Evolutionary conservation across 2,113 vertebrate genomes (phyloP), one percentile per base, ranked within the genome.

Genomic region (Brachyistius frenatus): DNA sequence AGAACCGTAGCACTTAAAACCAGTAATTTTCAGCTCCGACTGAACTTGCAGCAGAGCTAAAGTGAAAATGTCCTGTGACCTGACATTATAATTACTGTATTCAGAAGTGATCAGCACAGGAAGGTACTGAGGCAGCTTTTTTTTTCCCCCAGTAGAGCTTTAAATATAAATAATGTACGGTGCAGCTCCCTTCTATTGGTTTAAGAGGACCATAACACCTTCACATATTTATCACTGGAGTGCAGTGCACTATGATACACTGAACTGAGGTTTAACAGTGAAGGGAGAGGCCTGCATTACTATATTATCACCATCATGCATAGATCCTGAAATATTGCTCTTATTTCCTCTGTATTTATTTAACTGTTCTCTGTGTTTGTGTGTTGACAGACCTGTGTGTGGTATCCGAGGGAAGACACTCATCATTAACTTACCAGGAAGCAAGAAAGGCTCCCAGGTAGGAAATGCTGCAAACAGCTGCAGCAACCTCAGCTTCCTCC

Each of bases 381-480:
- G 44, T 61, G 35, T 73, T 93, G 93, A 65, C 93, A 99, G 98
- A 92, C 98, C 98, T 76, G 98, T 99, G 60, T 99, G 98, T 93
- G 98, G 98, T 87, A 99, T 99, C 89, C 95, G 98, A 93, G 98
- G 98, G 57, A 99, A 99, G 94, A 99, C 98, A 70, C 97, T 99
- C 83, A 99, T 99, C 94, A 99, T 99, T 89, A 99, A 99, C 93
- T 92, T 99, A 83, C 98, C 98, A 90, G 98, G 98, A 94, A 99
- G 98, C 95, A 99, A 99, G 96, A 99, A 99, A 95, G 98, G 98
- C 77, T 99, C 98, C 94, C 98, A 99, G 98, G 98, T 99, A 95
- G 95, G 95, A 84, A 87, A 57, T 14, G 1, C 60, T 13, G 7
- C 50, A 14, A 46, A 44, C 39, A 46, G 11, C 8, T 23, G 62